Base-by-base conservation (phyloP, 1,140 invertebrate species). In the Asbolus verrucosus region DNA sequence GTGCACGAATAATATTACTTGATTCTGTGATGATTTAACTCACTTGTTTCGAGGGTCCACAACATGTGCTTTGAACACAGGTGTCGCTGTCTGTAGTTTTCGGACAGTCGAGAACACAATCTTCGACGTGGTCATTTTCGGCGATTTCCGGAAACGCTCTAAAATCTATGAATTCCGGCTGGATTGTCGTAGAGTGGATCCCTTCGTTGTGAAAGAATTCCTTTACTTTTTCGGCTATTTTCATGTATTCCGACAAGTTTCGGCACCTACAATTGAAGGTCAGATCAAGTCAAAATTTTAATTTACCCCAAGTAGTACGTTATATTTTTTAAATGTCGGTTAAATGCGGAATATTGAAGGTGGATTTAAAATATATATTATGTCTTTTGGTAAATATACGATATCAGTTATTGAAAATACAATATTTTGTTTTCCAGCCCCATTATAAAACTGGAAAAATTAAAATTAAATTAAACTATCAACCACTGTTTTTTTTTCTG, bases 191-290 rank as follows among this genome's bases (percentile, higher is more conserved):
- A 1, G 93, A 95, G 80, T 93, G 91, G 75, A 95, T 95, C 13
- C 93, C 93, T 82, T 97, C 94, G 80, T 95, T 95, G 77, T 95
- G 93, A 81, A 97, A 96, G 84, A 96, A 96, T 81, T 96, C 93
- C 82, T 97, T 97, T 0, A 97, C 94, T 82, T 95, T 94, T 81
- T 96, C 94, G 0, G 94, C 94, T 72, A 96, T 94, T 81, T 93
- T 92, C 91, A 95, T 94, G 76, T 95, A 95, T 78, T 95, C 93
- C 0, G 91, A 92, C 54, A 95, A 81, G 82, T 95, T 95, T 72
- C 92, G 87, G 83, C 93, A 95, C 70, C 93, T 92, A 73, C 33
- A 82, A 80, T 33, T 11, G 33, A 24, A 59, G 1, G 2, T 4
- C 13, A 60, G 19, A 8, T 9, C 27, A 16, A 62, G 3, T 50